phyloP scores from a whole-genome alignment of 2,113 vertebrate species.

The Hipposideros armiger region DNA sequence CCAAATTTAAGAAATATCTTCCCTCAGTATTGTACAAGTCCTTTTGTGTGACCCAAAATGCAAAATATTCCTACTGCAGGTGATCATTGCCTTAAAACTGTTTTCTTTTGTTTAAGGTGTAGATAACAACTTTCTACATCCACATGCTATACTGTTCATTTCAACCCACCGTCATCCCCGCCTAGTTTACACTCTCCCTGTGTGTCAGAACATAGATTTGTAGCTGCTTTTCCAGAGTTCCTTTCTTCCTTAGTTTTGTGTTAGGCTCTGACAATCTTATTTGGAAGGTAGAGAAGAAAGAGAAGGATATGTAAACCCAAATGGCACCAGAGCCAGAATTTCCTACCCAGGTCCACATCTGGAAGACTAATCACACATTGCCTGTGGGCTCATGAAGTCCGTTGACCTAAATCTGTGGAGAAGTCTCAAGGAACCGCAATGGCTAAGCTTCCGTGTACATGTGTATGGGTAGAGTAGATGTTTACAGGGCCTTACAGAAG shows the following conservation, averaged over 20 bases:
- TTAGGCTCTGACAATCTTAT: neutral
- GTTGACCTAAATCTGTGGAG: neutral
- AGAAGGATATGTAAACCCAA: neutral
- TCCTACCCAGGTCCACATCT: neutral
- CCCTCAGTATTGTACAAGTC: neutral
- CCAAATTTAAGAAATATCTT: neutral
- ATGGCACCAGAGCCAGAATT: neutral
- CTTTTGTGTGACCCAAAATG: neutral
- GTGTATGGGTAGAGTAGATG: no score
- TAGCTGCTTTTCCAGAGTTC: neutral
- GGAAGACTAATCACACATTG: neutral
- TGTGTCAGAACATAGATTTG: neutral
- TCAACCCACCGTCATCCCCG: neutral
- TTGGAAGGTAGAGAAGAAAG: neutral
- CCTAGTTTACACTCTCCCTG: neutral
- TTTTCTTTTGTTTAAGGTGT: neutral
- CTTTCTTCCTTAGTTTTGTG: neutral
- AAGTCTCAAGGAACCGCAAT: neutral
- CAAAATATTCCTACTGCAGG: neutral
- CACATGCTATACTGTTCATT: neutral
- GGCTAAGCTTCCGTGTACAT: no score
- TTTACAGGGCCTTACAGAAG: neutral
- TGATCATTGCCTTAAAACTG: neutral
- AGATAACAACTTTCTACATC: neutral
- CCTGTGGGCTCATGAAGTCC: neutral